A percentile compares a stretch with the other conserved stretches of the same genome.
Conservation (phyloP, 2,797 vertebrate species). For the Rhabdomys pumilio region DNA sequence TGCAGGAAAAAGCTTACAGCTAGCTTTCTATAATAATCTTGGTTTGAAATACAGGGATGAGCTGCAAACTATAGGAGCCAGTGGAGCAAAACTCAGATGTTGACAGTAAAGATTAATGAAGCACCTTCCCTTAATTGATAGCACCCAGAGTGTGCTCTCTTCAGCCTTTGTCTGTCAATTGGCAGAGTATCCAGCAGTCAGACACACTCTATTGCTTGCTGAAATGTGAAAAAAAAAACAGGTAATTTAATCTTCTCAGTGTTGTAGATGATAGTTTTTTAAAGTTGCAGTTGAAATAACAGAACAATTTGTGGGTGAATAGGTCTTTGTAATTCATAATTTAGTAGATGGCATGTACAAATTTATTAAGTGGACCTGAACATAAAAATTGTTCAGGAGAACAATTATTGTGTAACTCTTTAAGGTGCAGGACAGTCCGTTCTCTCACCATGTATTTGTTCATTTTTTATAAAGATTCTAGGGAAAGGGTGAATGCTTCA, state of each 20-base stretch:
- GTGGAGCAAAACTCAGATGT: conserved; percentile 78
- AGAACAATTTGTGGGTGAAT: conserved; percentile 74
- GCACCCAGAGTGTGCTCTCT: conserved; percentile 69
- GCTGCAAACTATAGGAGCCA: conserved; percentile 50
- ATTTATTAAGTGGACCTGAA: conserved; percentile 84
- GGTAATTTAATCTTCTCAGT: conserved; percentile 75
- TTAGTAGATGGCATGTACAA: conserved; percentile 81
- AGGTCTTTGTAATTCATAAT: conserved; percentile 82
- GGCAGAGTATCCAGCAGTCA: conserved; percentile 63
- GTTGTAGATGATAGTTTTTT: conserved; percentile 75
- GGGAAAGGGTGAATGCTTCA: conserved; percentile 26
- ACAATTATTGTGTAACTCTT: conserved; percentile 81
- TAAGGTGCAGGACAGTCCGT: conserved; percentile 75
- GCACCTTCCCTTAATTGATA: conserved; percentile 81
- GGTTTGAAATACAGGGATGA: conserved; percentile 74
- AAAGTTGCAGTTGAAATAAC: conserved; percentile 74
- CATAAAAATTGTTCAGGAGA: conserved; percentile 80
- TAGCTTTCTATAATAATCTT: conserved; percentile 44
- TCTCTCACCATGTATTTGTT: conserved; percentile 68
- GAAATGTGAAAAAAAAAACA: conserved; percentile 83
- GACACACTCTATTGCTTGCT: conserved; percentile 79
- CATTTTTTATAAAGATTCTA: conserved; percentile 59
- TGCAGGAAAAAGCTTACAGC: neutral
- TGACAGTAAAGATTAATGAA: conserved; percentile 86
- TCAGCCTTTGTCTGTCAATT: conserved; percentile 66